phyloP scores from a whole-genome alignment of 2,797 vertebrate species.

The Yasuhikotakia modesta region DNA sequence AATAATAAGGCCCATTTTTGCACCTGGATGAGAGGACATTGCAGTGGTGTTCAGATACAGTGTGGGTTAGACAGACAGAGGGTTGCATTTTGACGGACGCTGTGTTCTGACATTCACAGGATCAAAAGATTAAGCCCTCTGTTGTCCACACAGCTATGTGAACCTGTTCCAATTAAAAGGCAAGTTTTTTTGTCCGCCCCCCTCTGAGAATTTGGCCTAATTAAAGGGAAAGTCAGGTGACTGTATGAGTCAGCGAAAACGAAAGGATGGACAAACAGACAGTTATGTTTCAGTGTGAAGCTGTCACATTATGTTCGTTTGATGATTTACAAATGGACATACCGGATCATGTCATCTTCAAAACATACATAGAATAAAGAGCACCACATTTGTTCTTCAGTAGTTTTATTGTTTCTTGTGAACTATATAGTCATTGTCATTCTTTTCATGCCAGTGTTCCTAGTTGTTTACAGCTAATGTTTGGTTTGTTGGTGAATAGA shows the following conservation, averaged over 20 bases:
- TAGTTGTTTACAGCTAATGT: no score
- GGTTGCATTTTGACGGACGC: constrained; percentile 30
- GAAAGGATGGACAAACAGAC: constrained; percentile 22
- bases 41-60: not conserved
- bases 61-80: constrained; percentile 6
- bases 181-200: constrained; percentile 51
- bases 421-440: not conserved
- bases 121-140: constrained; percentile 50
- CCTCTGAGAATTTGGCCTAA: constrained; percentile 48
- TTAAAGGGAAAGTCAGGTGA: constrained; percentile 52
- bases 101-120: constrained; percentile 39
- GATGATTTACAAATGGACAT: not conserved
- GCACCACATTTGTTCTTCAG: not conserved
- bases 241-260: constrained; percentile 39
- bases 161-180: constrained; percentile 62
- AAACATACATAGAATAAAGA: not conserved
- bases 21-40: constrained; percentile 18
- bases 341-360: no score
- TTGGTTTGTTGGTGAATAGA: constrained; percentile 52
- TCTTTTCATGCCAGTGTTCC: no score
- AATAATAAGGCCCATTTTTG: not conserved
- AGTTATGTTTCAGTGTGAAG: constrained; percentile 13
- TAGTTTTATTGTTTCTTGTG: constrained; percentile 44
- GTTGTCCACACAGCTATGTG: constrained; percentile 42
- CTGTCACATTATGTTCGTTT: not conserved